phyloP scores from a whole-genome alignment of 2,888 invertebrate genomes.

The Parnassius smintheus region DNA sequence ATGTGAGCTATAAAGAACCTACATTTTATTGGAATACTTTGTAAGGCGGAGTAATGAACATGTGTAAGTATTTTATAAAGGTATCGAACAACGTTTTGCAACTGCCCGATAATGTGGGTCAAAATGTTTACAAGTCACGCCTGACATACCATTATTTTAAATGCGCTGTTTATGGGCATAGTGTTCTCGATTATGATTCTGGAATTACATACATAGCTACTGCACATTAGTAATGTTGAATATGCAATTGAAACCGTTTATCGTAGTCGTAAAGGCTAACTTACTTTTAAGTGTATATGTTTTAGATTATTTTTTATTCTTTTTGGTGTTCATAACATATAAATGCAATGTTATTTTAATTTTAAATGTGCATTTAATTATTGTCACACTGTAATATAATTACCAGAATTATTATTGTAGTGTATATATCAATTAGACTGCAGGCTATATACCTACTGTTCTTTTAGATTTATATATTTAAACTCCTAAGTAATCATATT shows the following conservation, averaged over 20 bases:
- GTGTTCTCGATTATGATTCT: conserved; percentile 30
- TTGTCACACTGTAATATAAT: no score
- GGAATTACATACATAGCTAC: conserved; percentile 25
- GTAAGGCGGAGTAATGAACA: conserved; percentile 26
- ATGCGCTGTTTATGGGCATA: conserved; percentile 44
- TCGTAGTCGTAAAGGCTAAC: conserved; percentile 6
- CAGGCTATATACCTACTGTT: no score
- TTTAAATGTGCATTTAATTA: no score
- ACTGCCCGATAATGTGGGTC: conserved; percentile 58
- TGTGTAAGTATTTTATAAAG: conserved; percentile 19
- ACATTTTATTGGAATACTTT: conserved; percentile 13
- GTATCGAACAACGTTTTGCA: conserved; percentile 12
- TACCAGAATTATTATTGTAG: no score
- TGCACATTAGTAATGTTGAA: conserved; percentile 22
- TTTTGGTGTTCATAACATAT: background rate
- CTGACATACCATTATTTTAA: conserved; percentile 49
- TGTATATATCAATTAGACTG: no score
- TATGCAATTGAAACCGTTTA: conserved; percentile 19
- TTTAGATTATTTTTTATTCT: conserved; percentile 14
- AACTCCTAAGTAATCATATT: no score
- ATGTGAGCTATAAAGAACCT: conserved; percentile 32
- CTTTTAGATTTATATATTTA: no score
- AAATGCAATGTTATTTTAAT: background rate
- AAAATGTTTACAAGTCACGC: conserved; percentile 63
- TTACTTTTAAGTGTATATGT: background rate